Conservation (phyloP, 2,113 vertebrate genomes). For the Cebus imitator region DNA sequence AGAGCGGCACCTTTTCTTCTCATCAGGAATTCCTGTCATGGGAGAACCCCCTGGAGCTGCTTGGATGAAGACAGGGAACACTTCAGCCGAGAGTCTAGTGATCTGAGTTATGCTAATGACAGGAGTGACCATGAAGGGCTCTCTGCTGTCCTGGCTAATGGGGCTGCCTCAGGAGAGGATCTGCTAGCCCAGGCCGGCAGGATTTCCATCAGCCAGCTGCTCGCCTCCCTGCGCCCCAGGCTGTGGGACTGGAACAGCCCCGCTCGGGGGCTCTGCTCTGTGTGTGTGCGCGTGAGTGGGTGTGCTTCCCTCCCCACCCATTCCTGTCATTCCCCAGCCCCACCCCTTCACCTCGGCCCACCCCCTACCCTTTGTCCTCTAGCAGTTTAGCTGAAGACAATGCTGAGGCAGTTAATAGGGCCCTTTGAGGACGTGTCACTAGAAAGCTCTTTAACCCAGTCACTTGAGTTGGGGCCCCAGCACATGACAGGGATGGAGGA, state of each 20-base stretch:
- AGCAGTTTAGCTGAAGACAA: background rate
- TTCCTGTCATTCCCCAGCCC: background rate
- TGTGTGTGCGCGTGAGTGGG: background rate
- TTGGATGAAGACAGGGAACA: background rate
- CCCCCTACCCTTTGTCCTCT: too few species aligned
- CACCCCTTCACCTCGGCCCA: background rate
- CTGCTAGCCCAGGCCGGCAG: background rate
- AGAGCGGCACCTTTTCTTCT: background rate
- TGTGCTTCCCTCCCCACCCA: background rate
- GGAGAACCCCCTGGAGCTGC: background rate
- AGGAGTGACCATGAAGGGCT: background rate
- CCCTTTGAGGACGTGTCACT: background rate
- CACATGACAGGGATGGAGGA: constrained; percentile 28
- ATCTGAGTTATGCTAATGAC: background rate
- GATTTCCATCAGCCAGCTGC: background rate
- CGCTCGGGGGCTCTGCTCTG: background rate
- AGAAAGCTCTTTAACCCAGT: constrained; percentile 35
- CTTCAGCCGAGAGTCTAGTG: background rate
- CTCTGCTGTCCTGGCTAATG: background rate
- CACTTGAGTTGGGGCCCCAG: background rate
- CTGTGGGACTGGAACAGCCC: background rate
- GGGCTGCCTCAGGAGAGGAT: background rate
- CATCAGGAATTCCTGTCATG: background rate
- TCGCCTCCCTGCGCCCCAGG: background rate
- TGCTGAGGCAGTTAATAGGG: background rate